phyloP scores from a whole-genome alignment of 2,113 vertebrate species.

The Natator depressus region DNA sequence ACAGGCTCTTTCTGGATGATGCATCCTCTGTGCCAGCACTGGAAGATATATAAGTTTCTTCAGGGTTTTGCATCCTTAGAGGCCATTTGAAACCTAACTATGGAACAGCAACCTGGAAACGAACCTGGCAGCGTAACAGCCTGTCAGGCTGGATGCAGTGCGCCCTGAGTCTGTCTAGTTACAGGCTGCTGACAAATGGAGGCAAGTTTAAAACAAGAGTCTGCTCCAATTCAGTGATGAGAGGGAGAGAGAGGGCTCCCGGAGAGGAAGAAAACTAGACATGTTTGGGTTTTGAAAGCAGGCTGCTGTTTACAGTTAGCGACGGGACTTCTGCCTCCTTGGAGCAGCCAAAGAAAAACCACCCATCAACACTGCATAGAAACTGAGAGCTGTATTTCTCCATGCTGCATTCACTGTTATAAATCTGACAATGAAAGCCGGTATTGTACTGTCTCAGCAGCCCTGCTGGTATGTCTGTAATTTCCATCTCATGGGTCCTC shows the following conservation, averaged over 20 bases:
- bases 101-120: neutral
- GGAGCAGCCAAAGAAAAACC: neutral
- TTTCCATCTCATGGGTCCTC: neutral
- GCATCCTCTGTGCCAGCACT: neutral
- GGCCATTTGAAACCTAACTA: neutral
- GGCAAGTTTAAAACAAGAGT: neutral
- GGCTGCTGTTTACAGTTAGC: neutral
- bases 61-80: neutral
- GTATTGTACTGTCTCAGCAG: neutral
- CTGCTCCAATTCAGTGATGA: neutral
- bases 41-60: neutral
- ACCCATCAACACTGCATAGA: neutral
- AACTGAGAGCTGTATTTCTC: neutral
- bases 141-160: neutral
- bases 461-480: neutral
- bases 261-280: neutral
- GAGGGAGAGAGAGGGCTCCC: neutral
- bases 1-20: neutral
- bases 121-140: neutral
- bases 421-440: neutral
- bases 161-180: neutral
- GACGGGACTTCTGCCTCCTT: neutral
- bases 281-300: neutral
- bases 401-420: neutral
- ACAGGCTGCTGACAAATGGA: neutral